phyloP scores from a whole-genome alignment of 2,888 invertebrate genomes.

The Orthosia gracilis region DNA sequence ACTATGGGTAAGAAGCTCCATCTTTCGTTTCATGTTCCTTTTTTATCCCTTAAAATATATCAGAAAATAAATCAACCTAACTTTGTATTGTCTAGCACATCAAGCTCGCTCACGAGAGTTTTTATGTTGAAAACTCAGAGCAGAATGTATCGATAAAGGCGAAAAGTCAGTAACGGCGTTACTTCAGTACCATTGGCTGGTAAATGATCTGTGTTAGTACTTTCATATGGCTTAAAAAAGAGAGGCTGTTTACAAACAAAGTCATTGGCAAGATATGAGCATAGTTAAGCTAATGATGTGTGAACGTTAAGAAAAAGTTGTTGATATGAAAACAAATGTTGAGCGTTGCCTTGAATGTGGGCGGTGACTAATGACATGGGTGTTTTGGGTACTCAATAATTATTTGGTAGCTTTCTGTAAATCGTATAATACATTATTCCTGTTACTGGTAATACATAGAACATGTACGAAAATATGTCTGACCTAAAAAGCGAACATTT shows the following conservation, averaged over 20 bases:
- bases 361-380: slow-evolving; percentile 31
- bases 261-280: slow-evolving; percentile 76
- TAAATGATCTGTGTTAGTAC: slow-evolving; percentile 86
- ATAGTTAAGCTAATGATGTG: slow-evolving; percentile 81
- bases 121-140: slow-evolving; percentile 74
- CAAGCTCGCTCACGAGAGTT: slow-evolving; percentile 70
- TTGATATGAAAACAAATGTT: slow-evolving; percentile 59
- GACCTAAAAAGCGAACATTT: slow-evolving; percentile 9
- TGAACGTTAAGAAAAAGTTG: slow-evolving; percentile 67
- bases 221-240: slow-evolving; percentile 81
- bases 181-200: slow-evolving; percentile 86
- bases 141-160: slow-evolving; percentile 77
- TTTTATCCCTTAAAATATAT: slow-evolving; percentile 36
- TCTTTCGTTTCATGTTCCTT: slow-evolving; percentile 21
- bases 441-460: background rate
- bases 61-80: slow-evolving; percentile 54
- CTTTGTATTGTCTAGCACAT: slow-evolving; percentile 62
- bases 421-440: background rate
- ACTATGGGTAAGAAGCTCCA: slow-evolving; percentile 7
- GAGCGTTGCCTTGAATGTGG: slow-evolving; percentile 18
- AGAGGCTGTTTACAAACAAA: slow-evolving; percentile 77
- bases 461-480: background rate
- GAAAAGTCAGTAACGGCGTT: slow-evolving; percentile 77
- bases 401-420: slow-evolving; percentile 1
- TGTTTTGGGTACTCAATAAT: slow-evolving; percentile 4